phyloP scores from a whole-genome alignment of 2,797 vertebrate species.

The Pipistrellus pipistrellus region DNA sequence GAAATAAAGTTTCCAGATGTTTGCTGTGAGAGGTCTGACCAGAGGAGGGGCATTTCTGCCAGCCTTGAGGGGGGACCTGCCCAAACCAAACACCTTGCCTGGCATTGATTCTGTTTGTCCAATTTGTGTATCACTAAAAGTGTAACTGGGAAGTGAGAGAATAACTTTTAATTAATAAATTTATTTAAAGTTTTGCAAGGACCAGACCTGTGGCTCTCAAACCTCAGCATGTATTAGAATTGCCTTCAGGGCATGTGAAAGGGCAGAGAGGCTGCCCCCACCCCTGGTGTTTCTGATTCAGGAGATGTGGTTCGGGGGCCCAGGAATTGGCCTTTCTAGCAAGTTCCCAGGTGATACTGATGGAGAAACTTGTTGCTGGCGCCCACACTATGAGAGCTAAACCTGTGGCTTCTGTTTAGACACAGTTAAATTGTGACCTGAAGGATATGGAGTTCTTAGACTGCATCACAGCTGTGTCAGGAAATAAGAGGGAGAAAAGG shows the following conservation, averaged over 20 bases:
- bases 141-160: not conserved
- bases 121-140: not conserved
- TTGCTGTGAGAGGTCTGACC: slow-evolving; percentile 51
- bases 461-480: not conserved
- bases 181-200: slow-evolving; percentile 30
- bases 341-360: not conserved
- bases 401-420: not conserved
- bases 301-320: not conserved
- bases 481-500: slow-evolving; percentile 7
- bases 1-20: slow-evolving; percentile 73
- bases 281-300: not conserved
- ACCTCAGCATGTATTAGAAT: not conserved
- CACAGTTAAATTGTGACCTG: not conserved
- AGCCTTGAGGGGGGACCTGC: not conserved
- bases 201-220: not conserved
- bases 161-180: not conserved
- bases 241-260: not conserved
- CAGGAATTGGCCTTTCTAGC: not conserved
- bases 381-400: not conserved
- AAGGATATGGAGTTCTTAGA: not conserved
- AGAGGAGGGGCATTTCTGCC: slow-evolving; percentile 59
- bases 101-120: not conserved
- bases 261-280: not conserved
- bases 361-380: not conserved
- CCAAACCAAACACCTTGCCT: not conserved